A percentile compares a stretch with the other conserved stretches of the same genome.
These are phyloP conservation scores for Mellilla xanthometata DNA, from an alignment of 2,888 invertebrate species.

Conservation along the genomic window DNA sequence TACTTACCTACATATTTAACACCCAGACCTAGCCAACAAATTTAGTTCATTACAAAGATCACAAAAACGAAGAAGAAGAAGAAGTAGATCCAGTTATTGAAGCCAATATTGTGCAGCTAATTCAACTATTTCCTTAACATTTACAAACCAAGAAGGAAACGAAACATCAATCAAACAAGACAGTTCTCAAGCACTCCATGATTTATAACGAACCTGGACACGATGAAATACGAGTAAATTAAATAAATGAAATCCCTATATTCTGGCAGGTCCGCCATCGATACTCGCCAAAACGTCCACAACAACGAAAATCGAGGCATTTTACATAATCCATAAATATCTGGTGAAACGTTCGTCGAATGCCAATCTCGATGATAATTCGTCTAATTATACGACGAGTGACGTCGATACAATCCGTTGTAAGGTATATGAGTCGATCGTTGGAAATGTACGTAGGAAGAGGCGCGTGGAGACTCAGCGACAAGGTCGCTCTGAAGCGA, in stretches of 20 bases:
- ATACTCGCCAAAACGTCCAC: constrained; percentile 19
- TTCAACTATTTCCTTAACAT: no score
- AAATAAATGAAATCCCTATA: constrained; percentile 3
- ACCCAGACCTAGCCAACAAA: no score
- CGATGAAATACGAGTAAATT: neutral
- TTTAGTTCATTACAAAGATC: no score
- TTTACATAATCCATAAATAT: constrained; percentile 21
- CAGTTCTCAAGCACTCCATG: constrained; percentile 2
- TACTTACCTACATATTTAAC: no score
- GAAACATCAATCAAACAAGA: no score
- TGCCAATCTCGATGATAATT: constrained; percentile 31
- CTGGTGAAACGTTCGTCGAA: constrained; percentile 20
- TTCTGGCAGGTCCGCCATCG: constrained; percentile 14
- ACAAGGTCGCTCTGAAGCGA: constrained; percentile 42
- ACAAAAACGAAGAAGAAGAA: no score
- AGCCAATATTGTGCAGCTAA: no score
- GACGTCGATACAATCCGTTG: constrained; percentile 39
- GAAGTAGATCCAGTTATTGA: no score
- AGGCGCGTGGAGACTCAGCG: constrained; percentile 44
- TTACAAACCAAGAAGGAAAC: no score
- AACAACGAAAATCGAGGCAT: constrained; percentile 17
- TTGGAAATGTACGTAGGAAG: constrained; percentile 49
- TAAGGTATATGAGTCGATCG: constrained; percentile 45
- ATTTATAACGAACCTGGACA: constrained; percentile 5
- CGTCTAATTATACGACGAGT: constrained; percentile 41